Percentiles rank a stretch among this genome's conserved stretches.
Evolutionary conservation across 2,797 vertebrate species (phyloP).

Genomic region (Acanthurus lineatus): DNA sequence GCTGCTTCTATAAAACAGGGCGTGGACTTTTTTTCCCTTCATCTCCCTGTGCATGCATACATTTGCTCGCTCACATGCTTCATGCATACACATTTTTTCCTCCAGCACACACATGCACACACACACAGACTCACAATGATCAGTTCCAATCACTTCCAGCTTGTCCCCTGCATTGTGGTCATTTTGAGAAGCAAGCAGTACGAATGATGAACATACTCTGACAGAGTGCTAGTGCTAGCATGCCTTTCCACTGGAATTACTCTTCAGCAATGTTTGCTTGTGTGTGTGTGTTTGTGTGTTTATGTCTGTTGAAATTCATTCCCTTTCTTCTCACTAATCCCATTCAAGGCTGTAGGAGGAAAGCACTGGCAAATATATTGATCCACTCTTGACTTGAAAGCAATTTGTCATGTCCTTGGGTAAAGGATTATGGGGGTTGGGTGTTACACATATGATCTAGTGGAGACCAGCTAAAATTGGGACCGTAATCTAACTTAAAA

Average conservation of each 20-base stretch:
- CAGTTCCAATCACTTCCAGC: not conserved
- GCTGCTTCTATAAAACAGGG: conserved; percentile 61
- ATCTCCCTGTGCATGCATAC: conserved; percentile 41
- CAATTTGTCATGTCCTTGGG: conserved; percentile 58
- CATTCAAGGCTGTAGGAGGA: conserved; percentile 51
- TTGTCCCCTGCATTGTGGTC: conserved; percentile 7
- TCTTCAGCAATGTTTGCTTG: conserved; percentile 21
- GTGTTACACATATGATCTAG: conserved; percentile 42
- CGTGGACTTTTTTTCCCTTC: conserved; percentile 31
- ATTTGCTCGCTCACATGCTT: conserved; percentile 39
- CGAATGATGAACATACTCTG: conserved; percentile 39
- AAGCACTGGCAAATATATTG: conserved; percentile 70
- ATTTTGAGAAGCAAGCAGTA: conserved; percentile 39
- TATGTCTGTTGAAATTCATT: conserved; percentile 44
- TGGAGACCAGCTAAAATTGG: conserved; percentile 36
- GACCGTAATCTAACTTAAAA: not conserved
- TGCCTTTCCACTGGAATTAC: conserved; percentile 32
- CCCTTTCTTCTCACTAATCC: conserved; percentile 51
- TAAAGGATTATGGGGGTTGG: conserved; percentile 50
- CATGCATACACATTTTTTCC: conserved; percentile 35
- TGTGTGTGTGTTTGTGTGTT: conserved; percentile 9
- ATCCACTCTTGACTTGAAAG: conserved; percentile 74
- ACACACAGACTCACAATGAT: not conserved
- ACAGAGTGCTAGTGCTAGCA: conserved; percentile 52
- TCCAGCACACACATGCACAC: not conserved